Evolutionary conservation across 1,140 invertebrate species (phyloP), one percentile per base, ranked within the genome.

Genomic region (Nymphalis io): DNA sequence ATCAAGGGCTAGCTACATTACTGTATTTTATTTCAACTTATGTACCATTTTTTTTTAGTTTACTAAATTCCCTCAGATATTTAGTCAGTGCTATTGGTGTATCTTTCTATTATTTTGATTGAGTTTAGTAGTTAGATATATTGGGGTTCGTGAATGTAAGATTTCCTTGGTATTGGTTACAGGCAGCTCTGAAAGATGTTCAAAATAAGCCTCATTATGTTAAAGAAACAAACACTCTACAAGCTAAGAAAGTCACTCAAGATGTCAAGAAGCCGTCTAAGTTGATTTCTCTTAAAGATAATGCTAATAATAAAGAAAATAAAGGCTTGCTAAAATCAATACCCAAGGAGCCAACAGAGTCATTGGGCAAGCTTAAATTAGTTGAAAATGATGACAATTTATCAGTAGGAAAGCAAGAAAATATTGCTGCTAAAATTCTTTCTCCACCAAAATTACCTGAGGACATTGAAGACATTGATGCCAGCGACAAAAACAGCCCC

Each of bases 391-490:
- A 58, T 59, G 33, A 66, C 11, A 39, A n/a, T 16, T n/a, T n/a
- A 27, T 57, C 11, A 61, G 48, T 46, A 23, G 40, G 23, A 51
- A 59, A 64, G 6, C 16, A 70, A 46, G 48, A 66, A 18, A 61
- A 58, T 39, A 60, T 20, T 64, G 15, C 67, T 15, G 27, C n/a
- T 40, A 42, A 67, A 27, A 68, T 6, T 27, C n/a, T 53, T 21
- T 40, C 73, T 67, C 74, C 77, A 16, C 80, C 82, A 4, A 62
- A 69, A 42, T 69, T 92, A 18, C 86, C 91, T 0, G 68, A 79
- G 48, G 84, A 89, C 33, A 87, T 92, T 75, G 91, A 92, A 75
- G 97, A 98, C 87, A 93, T 94, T 79, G 94, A 95, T 72, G 95
- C 96, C 78, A 91, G 85, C 60, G 93, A 94, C 53, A 96, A 97